Evolutionary conservation across 2,888 invertebrate species (phyloP).

Genomic region (Plebejus argus): DNA sequence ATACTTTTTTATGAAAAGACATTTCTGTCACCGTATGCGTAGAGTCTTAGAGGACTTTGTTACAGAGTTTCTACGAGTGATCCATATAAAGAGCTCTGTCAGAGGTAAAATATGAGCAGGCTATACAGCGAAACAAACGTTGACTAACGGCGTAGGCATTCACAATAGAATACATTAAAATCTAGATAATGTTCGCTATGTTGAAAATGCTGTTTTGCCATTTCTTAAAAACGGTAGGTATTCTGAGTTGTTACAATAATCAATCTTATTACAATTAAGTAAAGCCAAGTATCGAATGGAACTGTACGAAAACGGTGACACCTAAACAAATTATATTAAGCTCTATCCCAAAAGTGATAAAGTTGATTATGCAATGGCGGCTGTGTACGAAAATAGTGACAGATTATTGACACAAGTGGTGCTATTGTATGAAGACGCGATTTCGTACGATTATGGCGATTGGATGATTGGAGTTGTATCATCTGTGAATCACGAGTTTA

Average conservation of each 20-base stretch:
- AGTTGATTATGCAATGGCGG: not conserved
- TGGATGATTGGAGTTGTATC: constrained; percentile 16
- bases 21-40: too few relatives aligned
- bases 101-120: too few relatives aligned
- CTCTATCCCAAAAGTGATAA: not conserved
- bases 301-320: not conserved
- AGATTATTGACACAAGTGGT: constrained; percentile 34
- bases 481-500: not conserved
- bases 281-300: not conserved
- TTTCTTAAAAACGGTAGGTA: not conserved
- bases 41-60: too few relatives aligned
- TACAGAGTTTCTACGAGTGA: too few relatives aligned
- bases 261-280: not conserved
- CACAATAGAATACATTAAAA: constrained; percentile 3
- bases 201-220: not conserved
- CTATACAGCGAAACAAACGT: not conserved
- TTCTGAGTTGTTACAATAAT: not conserved
- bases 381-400: constrained; percentile 27
- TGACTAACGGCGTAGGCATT: not conserved
- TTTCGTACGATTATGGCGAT: constrained; percentile 23
- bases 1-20: too few relatives aligned
- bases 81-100: too few relatives aligned
- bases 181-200: not conserved
- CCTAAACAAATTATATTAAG: not conserved
- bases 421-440: constrained; percentile 27